These are phyloP conservation scores for Laspeyria flexula DNA, from an alignment of 2,888 invertebrate genomes.

Conservation along the genomic window DNA sequence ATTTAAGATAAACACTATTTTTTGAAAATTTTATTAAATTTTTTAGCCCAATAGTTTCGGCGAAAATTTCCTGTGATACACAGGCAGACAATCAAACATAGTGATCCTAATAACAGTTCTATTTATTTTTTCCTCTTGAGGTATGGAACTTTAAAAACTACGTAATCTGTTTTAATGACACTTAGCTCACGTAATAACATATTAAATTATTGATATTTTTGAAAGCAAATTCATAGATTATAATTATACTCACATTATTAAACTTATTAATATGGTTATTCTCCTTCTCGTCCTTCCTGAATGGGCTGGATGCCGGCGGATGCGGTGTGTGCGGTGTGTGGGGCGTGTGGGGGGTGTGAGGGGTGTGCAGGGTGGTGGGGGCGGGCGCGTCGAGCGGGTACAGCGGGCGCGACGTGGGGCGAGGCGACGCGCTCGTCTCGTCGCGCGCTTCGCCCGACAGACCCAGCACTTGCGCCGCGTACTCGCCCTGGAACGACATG, in stretches of 20 bases:
- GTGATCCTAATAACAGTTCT: too few species aligned
- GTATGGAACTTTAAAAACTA: too few species aligned
- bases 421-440: conserved; percentile 48
- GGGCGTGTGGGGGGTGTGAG: conserved; percentile 47
- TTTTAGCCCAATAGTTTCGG: too few species aligned
- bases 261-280: conserved; percentile 61
- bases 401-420: conserved; percentile 53
- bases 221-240: too few species aligned
- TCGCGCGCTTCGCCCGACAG: conserved; percentile 86
- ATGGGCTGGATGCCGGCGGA: conserved; percentile 44
- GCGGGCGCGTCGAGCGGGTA: conserved; percentile 42
- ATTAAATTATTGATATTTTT: too few species aligned
- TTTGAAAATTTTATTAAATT: too few species aligned
- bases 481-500: conserved; percentile 96
- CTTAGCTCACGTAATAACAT: too few species aligned
- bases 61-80: too few species aligned
- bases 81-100: too few species aligned
- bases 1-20: too few species aligned
- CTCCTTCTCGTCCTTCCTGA: conserved; percentile 62
- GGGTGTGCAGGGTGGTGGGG: conserved; percentile 47
- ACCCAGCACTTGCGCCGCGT: conserved; percentile 95
- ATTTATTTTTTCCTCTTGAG: too few species aligned
- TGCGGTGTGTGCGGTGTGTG: conserved; percentile 48
- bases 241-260: conserved; percentile 50
- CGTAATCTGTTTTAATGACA: too few species aligned